Evolutionary conservation across 2,888 invertebrate species (phyloP).

Genomic region (Dysmachus trigonus): DNA sequence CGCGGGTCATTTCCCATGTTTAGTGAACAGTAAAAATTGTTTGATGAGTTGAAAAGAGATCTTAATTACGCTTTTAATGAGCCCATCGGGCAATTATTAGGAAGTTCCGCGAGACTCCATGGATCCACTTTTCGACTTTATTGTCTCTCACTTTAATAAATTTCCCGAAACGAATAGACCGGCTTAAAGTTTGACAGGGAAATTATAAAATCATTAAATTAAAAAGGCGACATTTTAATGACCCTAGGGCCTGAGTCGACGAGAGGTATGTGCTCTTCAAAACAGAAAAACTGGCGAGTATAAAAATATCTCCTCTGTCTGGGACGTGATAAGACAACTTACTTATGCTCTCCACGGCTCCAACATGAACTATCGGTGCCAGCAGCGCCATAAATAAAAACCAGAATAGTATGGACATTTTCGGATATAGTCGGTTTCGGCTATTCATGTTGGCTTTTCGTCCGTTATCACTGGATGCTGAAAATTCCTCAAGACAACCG

Average conservation of each 20-base stretch:
- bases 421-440: slow-evolving; percentile 10
- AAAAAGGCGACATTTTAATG: not conserved
- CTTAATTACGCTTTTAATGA: slow-evolving; percentile 21
- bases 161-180: not conserved
- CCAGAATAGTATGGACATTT: slow-evolving; percentile 18
- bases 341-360: slow-evolving; percentile 29
- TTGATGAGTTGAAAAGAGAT: slow-evolving; percentile 2
- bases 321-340: slow-evolving; percentile 9
- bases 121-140: not conserved
- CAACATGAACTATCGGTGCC: not conserved
- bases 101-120: not conserved
- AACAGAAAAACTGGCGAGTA: not conserved
- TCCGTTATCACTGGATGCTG: slow-evolving; percentile 5
- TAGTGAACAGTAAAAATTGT: not conserved
- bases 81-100: not conserved
- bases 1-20: not conserved
- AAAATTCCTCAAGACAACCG: not conserved
- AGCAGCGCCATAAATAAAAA: slow-evolving; percentile 12
- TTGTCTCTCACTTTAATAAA: not conserved
- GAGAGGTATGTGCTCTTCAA: not conserved
- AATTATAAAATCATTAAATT: not conserved
- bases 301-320: not conserved
- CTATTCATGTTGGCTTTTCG: slow-evolving; percentile 24
- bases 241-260: not conserved
- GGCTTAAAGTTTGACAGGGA: not conserved